Base-by-base conservation (phyloP, 1,140 invertebrate genomes). In the Aporrectodea caliginosa region DNA sequence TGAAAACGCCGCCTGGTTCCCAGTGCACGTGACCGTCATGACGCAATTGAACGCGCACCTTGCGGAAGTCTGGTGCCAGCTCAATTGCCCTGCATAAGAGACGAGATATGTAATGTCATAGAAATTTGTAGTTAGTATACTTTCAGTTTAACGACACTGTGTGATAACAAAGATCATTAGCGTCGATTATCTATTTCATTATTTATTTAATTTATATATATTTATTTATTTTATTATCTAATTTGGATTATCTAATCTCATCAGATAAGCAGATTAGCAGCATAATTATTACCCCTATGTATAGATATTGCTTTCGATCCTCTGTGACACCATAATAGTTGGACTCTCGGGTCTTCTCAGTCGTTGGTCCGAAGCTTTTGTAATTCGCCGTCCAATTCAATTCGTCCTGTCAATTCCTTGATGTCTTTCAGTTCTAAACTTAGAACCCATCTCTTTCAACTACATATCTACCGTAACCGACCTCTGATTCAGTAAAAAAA, bases 1-100 rank as follows among this genome's bases (percentile, higher is more conserved):
- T 78, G 76, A 80, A 80, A 16, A 78, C 58, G 14, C 79, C 79
- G 16, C 79, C 79, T 16, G 79, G 79, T 43, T 80, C 79, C 79
- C 79, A 80, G 35, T 78, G 79, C n/a, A 80, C 79, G 69, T 31
- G 58, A 27, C 79, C 79, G 69, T 80, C 76, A 35, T 78, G 34
- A 16, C 34, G 43, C 0, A 80, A n/a, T 29, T 79, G 35, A 14
- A 78, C 75, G 16, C 75, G 43, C 32, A 80, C 69, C n/a, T 80
- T 80, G 27, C 70, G 43, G 35, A 78, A 80, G 34, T 80, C 75
- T 16, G 75, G 75, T 0, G 75, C 29, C 69, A 80, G 70, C 34
- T 80, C 75, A 43, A 70, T 69, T 12, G 79, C 79, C 30, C 79
- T 80, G 35, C 1, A 78, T 30, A 22, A n/a, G n/a, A n/a, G n/a